Evolutionary conservation across 1,140 invertebrate species (phyloP).

Genomic region (Lepidurus arcticus): DNA sequence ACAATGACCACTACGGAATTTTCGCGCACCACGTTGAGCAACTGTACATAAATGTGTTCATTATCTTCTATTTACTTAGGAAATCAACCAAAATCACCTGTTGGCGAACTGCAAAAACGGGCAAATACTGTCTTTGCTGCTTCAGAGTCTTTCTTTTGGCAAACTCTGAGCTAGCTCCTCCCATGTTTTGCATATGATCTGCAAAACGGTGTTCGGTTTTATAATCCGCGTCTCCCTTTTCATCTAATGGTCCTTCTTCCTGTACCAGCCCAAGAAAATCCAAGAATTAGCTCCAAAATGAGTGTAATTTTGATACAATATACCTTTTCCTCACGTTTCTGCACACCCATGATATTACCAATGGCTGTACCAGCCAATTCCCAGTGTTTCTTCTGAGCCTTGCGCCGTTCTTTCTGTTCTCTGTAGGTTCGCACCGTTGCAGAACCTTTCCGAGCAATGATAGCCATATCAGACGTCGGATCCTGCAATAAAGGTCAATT

Average conservation of each 20-base stretch:
- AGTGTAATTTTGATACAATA: neutral
- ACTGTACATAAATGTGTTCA: slow-evolving; percentile 39
- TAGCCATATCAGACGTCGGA: slow-evolving; percentile 95
- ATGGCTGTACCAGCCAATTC: slow-evolving; percentile 94
- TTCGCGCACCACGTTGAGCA: slow-evolving; percentile 88
- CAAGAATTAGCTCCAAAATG: neutral
- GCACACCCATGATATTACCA: slow-evolving; percentile 88
- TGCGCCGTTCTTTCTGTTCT: slow-evolving; percentile 91
- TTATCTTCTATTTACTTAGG: neutral
- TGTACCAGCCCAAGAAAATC: neutral
- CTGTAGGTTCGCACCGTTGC: slow-evolving; percentile 79
- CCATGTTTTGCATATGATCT: slow-evolving; percentile 74
- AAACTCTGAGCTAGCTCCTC: slow-evolving; percentile 77
- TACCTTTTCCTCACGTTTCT: slow-evolving; percentile 29
- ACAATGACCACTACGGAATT: slow-evolving; percentile 95
- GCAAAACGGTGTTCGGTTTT: slow-evolving; percentile 92
- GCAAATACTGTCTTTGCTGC: slow-evolving; percentile 86
- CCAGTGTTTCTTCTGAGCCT: slow-evolving; percentile 98
- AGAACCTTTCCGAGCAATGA: slow-evolving; percentile 93
- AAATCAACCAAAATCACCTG: slow-evolving; percentile 50
- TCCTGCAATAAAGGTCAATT: slow-evolving; percentile 55
- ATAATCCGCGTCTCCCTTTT: slow-evolving; percentile 64
- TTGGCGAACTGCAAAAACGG: slow-evolving; percentile 92
- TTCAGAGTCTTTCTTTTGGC: slow-evolving; percentile 76
- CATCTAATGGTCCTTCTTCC: slow-evolving; percentile 37